Percentiles rank a stretch among this genome's conserved stretches.
These are phyloP conservation scores for Geophilus truncorum DNA, from an alignment of 2,888 invertebrate species.

Conservation along the genomic window DNA sequence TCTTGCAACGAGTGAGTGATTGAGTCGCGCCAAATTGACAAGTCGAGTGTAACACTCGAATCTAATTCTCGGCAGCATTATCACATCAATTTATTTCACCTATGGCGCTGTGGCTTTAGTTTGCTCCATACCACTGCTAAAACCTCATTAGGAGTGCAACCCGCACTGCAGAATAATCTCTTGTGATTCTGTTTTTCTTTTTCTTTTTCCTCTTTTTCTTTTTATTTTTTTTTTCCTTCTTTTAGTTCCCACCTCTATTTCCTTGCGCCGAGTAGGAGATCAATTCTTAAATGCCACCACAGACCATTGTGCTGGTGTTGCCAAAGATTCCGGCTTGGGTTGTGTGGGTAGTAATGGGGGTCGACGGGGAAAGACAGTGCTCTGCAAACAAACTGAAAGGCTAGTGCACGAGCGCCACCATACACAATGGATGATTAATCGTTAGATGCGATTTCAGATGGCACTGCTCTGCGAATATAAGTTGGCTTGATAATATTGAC, in stretches of 20 bases:
- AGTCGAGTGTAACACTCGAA: conserved; percentile 7
- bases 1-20: conserved; percentile 7
- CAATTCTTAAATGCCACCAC: conserved; percentile 33
- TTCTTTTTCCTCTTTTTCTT: neutral
- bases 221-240: neutral
- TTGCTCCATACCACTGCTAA: neutral
- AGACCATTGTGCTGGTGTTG: conserved; percentile 31
- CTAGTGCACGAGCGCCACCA: conserved; percentile 29
- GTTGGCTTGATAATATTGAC: conserved; percentile 31
- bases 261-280: conserved; percentile 23
- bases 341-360: conserved; percentile 24
- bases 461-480: conserved; percentile 23
- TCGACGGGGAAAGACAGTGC: conserved; percentile 22
- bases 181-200: neutral
- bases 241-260: neutral
- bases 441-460: conserved; percentile 29
- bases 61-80: neutral
- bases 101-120: neutral
- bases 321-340: conserved; percentile 30
- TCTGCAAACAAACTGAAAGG: conserved; percentile 30
- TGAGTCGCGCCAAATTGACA: neutral
- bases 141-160: conserved; percentile 9
- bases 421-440: conserved; percentile 31
- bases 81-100: neutral
- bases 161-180: conserved; percentile 32